Conservation (phyloP, 2,113 vertebrate genomes). For the Gallinago undulata region DNA sequence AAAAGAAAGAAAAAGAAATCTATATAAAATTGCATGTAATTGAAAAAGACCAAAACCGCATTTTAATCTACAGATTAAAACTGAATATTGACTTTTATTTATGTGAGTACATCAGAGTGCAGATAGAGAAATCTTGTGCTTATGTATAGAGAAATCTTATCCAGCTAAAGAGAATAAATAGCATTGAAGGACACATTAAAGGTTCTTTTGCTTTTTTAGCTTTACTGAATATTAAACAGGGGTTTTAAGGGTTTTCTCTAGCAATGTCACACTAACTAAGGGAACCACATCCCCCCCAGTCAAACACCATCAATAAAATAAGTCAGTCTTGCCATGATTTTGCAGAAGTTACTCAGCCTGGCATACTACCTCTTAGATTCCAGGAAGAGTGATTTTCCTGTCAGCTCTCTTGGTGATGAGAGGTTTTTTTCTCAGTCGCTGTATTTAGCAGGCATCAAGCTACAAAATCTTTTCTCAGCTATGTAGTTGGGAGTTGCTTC, state of each 20-base stretch:
- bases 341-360: neutral
- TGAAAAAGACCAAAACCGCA: neutral
- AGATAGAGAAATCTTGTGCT: neutral
- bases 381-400: conserved; percentile 3
- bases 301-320: neutral
- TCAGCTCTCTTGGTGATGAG: neutral
- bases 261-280: neutral
- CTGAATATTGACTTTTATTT: neutral
- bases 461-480: neutral
- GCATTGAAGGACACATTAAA: neutral
- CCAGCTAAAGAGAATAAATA: neutral
- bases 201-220: neutral
- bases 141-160: neutral
- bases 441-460: neutral
- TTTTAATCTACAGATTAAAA: neutral
- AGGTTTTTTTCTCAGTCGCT: neutral
- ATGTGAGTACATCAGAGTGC: neutral
- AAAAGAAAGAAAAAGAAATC: neutral
- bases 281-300: neutral
- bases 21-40: neutral
- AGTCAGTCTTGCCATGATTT: neutral
- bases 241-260: neutral
- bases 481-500: neutral
- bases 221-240: neutral
- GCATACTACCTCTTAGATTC: neutral